Base-by-base conservation (phyloP, 1,140 invertebrate genomes). In the Eupristina koningsbergeri region DNA sequence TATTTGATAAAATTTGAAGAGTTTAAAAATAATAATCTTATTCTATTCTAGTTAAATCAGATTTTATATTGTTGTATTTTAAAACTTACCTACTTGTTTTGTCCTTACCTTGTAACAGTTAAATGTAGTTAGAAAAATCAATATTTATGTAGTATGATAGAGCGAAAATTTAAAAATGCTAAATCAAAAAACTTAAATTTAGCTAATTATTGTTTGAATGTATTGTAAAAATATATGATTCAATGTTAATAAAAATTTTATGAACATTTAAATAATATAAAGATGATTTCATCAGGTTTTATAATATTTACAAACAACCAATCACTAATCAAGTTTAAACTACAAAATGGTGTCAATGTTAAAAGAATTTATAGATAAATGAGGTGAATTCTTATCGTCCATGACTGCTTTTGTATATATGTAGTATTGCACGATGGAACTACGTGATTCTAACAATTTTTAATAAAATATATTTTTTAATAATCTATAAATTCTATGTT, bases 311-410 rank as follows among this genome's bases (percentile, higher is more conserved):
- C 53, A 36, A 69, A 69, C 41, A 29, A n/a, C n/a, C n/a, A n/a
- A n/a, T n/a, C 26, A 58, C 45, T 31, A 83, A 77, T 83, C 17
- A 67, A 83, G 73, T 83, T 77, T 83, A 47, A 83, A 77, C 29
- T 45, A n/a, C 39, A 29, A 45, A 83, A 83, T 58, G 61, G 36
- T 83, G 81, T 83, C 81, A 78, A 83, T 76, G 81, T 61, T 75
- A 71, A 41, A 78, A 39, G 36, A 71, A 47, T 78, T 71, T 69
- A 78, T 83, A 67, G 73, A 77, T 39, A 77, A 82, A 67, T 50
- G 19, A 39, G 73, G 64, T 76, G 74, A 77, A 50, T 82, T 53
- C 26, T 71, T 78, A 78, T 83, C 81, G 64, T 76, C 61, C 19
- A 41, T 11, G 19, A 13, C 67, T 77, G 63, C 34, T 34, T 61